Evolutionary conservation across 2,113 vertebrate genomes (phyloP).

Genomic region (Lagenorhynchus albirostris): DNA sequence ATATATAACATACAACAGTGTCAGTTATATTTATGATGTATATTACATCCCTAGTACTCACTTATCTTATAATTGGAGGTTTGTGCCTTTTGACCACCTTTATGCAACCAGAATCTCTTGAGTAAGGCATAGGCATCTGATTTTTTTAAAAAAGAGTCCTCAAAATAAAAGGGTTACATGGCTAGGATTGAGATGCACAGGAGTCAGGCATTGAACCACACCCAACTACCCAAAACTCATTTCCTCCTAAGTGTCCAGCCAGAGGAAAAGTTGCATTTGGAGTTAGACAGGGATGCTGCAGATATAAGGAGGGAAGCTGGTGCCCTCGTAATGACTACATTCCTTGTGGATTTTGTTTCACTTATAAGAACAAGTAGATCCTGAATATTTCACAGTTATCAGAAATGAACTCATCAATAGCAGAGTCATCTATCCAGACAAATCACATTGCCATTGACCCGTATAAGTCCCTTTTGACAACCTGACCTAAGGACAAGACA

Average conservation of each 20-base stretch:
- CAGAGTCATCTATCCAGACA: background rate
- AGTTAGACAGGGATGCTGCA: background rate
- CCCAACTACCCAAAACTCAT: background rate
- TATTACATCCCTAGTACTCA: background rate
- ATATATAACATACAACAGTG: accelerated
- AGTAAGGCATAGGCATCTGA: background rate
- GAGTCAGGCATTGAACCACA: background rate
- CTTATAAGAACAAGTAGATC: background rate
- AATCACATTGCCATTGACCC: background rate
- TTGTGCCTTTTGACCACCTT: background rate
- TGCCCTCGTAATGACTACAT: background rate
- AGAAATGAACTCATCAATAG: background rate
- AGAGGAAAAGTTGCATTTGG: background rate
- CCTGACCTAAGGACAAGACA: background rate
- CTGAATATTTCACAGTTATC: background rate
- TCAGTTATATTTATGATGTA: background rate
- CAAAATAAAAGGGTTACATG: background rate
- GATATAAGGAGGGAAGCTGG: background rate
- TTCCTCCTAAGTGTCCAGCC: background rate
- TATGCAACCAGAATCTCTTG: background rate
- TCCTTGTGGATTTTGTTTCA: background rate
- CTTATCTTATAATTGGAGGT: background rate
- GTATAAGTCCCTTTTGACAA: background rate
- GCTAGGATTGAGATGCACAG: background rate
- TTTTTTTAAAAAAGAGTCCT: background rate